Base-by-base conservation (phyloP, 2,113 vertebrate species). In the Perognathus longimembris region DNA sequence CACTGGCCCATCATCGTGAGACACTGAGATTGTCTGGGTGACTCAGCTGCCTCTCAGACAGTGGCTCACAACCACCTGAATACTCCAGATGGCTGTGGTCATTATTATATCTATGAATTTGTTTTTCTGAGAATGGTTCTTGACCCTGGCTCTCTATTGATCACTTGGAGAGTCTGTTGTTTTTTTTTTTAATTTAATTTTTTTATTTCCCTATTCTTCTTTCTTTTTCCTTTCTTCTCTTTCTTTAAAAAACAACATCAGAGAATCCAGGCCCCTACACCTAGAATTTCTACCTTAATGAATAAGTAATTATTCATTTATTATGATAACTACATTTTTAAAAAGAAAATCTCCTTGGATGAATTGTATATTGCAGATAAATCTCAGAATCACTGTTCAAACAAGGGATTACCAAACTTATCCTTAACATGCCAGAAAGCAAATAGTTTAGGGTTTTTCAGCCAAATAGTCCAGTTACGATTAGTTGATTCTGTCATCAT, bases 361-460 rank as follows among this genome's bases (percentile, higher is more conserved):
- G 50, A 54, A 54, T 54, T 54, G 50, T 54, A 54, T 4, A 54
- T 54, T 54, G 50, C 50, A 54, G 50, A 54, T 14, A 54, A 15
- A 54, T 17, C 74, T 26, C 34, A 38, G 21, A 71, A 61, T 18
- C 57, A 21, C 14, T 84, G 67, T 14, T 90, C 64, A 73, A 22
- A 40, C 30, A 28, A 92, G 42, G 32, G 34, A 6, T 61, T 70
- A 90, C 61, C 83, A 88, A 83, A 85, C 36, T 34, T 73, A 57
- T 45, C 28, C 50, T 21, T 83, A 76, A 54, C 38, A 87, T 12
- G 32, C n/a, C 66, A 54, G 21, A 26, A 14, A 42, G 45, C 87
- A 86, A 92, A 59, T 83, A 77, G 38, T 84, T 93, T 30, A 88
- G 42, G 38, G 82, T 71, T 71, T 74, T 10, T 26, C 40, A 15